Base-by-base conservation (phyloP, 2,797 vertebrate genomes). In the Catamblyrhynchus diadema region DNA sequence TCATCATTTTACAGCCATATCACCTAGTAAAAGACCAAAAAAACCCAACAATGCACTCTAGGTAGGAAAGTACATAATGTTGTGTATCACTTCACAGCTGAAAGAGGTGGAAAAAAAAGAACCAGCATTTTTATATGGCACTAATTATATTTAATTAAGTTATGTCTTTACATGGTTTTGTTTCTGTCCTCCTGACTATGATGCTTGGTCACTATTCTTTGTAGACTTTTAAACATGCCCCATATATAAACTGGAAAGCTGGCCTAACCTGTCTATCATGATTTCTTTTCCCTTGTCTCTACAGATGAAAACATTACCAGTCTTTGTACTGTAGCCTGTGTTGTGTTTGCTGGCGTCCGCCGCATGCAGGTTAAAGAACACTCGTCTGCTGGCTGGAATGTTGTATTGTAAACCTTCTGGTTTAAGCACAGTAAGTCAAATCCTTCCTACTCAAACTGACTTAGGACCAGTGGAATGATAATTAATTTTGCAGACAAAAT, bases 261-360 rank as follows among this genome's bases (percentile, higher is more conserved):
- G 97, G 95, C 97, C 97, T 98, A 96, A 98, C 97, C 92, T 83
- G 90, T 85, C 82, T 66, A 97, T 97, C 95, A 94, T 97, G 65
- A 97, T 25, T 96, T 86, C 84, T 83, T 97, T 94, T 89, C 77
- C 96, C 95, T 97, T 97, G 93, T 96, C 97, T 98, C 97, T 96
- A n/a, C 25, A 89, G 86, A 89, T 62, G 74, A 94, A 82, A 97
- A 82, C 59, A 75, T 93, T 80, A 88, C 97, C 73, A 57, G 94
- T 97, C 98, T 98, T 98, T 97, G 97, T 96, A 97, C 92, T 97
- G 97, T 73, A 97, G 97, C 98, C 59, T 96, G 97, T 90, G 69
- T 96, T 98, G 98, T 98, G 96, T 97, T 95, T 97, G 96, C 92
- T 93, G 97, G 95, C 71, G 75, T 97, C 97, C 94, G 97, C 97